A percentile compares a stretch with the other conserved stretches of the same genome.
These are phyloP conservation scores for Epizoanthus illoricatus DNA, from an alignment of 92 coral and sea anemone species.

Conservation along the genomic window DNA sequence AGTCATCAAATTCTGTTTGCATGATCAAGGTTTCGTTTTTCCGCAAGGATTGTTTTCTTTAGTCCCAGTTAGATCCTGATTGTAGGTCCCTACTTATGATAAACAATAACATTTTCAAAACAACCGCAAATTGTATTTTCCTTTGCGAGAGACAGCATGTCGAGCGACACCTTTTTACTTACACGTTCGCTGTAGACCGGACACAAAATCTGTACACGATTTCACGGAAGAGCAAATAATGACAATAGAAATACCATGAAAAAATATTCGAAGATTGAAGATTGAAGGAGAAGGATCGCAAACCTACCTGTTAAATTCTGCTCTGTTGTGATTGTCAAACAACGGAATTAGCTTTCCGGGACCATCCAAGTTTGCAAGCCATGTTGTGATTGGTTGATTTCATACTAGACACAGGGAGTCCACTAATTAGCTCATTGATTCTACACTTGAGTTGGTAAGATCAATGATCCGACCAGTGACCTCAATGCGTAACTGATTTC, in stretches of 20 bases:
- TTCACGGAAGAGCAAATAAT: constrained; percentile 27
- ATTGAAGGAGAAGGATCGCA: neutral
- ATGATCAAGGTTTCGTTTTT: neutral
- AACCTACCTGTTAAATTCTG: constrained; percentile 39
- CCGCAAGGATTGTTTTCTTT: constrained; percentile 24
- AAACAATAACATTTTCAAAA: constrained; percentile 38
- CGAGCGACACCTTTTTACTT: neutral
- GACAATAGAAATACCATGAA: constrained; percentile 13
- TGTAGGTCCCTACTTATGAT: neutral
- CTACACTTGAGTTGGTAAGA: constrained; percentile 30
- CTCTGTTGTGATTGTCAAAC: constrained; percentile 28
- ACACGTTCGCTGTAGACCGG: neutral
- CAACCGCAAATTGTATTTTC: constrained; percentile 8
- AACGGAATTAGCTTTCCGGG: neutral
- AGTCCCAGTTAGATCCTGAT: neutral
- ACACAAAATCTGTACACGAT: constrained; percentile 4
- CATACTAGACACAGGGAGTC: constrained; percentile 8
- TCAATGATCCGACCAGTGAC: neutral
- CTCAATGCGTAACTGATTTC: neutral
- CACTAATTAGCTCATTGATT: constrained; percentile 38
- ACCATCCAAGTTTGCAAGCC: constrained; percentile 6
- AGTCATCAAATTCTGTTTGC: neutral
- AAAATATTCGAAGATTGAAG: neutral
- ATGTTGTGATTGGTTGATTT: constrained; percentile 20
- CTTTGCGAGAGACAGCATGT: neutral